Conservation (phyloP, 2,888 invertebrate species). For the Heliconius ethilla region DNA sequence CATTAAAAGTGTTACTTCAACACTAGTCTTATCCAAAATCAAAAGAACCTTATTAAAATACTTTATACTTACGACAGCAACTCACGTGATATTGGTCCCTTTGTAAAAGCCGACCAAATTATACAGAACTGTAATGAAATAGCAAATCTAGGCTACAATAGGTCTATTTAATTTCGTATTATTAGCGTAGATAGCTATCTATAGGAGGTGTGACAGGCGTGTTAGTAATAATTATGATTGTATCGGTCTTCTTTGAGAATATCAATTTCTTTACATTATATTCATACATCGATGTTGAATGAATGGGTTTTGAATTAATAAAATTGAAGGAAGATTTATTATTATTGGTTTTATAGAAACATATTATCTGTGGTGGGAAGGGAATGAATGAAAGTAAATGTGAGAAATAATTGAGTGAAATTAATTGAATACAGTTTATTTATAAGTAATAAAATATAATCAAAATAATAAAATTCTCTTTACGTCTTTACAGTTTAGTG, state of each 20-base stretch:
- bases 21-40: background rate
- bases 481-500: background rate
- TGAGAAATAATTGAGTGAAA: background rate
- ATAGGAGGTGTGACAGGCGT: conserved; percentile 37
- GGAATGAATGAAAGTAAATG: conserved; percentile 8
- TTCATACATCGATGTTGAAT: conserved; percentile 26
- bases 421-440: background rate
- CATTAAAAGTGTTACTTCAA: background rate
- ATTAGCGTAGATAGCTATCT: conserved; percentile 41
- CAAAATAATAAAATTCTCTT: background rate
- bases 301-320: conserved; percentile 5
- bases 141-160: background rate
- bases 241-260: conserved; percentile 34
- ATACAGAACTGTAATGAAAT: conserved; percentile 6
- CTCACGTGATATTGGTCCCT: conserved; percentile 18
- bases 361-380: background rate
- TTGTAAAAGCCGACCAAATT: conserved; percentile 11
- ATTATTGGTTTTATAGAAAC: conserved; percentile 8
- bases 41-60: conserved; percentile 15
- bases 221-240: conserved; percentile 41
- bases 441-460: background rate
- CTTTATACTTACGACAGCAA: conserved; percentile 1
- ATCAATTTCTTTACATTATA: conserved; percentile 37
- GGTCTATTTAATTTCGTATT: conserved; percentile 30
- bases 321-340: background rate